A percentile compares a stretch with the other conserved stretches of the same genome.
Evolutionary conservation across 2,888 invertebrate genomes (phyloP).

Genomic region (Autographa pulchrina): DNA sequence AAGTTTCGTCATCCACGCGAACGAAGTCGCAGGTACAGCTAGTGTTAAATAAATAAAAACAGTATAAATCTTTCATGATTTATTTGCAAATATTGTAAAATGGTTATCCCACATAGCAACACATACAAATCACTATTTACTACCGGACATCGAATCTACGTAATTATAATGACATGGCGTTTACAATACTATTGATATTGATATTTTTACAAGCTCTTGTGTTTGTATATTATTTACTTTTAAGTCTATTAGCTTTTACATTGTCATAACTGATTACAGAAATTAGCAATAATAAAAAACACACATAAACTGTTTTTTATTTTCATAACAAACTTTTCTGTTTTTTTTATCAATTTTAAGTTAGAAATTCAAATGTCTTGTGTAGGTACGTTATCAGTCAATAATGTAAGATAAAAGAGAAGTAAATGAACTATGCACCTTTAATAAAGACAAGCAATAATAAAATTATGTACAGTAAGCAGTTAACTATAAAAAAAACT

Average conservation of each 20-base stretch:
- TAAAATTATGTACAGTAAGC: background rate
- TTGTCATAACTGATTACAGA: no score
- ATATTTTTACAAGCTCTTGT: slow-evolving; percentile 9
- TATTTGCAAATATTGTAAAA: slow-evolving; percentile 58
- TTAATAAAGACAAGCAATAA: no score
- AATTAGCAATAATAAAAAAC: no score
- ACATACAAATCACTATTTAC: slow-evolving; percentile 21
- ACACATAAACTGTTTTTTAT: no score
- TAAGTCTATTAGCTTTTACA: background rate
- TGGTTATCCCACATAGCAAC: slow-evolving; percentile 49
- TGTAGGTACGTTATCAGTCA: no score
- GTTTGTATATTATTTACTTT: background rate
- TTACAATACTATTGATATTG: slow-evolving; percentile 23
- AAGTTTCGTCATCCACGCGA: no score
- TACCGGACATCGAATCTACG: slow-evolving; percentile 34
- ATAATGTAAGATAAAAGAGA: no score
- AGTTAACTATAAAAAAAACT: background rate
- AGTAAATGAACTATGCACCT: no score
- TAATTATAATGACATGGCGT: slow-evolving; percentile 30
- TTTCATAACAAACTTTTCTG: no score
- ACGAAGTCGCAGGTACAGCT: no score
- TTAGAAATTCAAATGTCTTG: no score
- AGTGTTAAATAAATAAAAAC: slow-evolving; percentile 7
- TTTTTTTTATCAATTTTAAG: no score
- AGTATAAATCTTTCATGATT: slow-evolving; percentile 32